Evolutionary conservation across 2,888 invertebrate genomes (phyloP), one percentile per base, ranked within the genome.

Genomic region (Mythimna vitellina): DNA sequence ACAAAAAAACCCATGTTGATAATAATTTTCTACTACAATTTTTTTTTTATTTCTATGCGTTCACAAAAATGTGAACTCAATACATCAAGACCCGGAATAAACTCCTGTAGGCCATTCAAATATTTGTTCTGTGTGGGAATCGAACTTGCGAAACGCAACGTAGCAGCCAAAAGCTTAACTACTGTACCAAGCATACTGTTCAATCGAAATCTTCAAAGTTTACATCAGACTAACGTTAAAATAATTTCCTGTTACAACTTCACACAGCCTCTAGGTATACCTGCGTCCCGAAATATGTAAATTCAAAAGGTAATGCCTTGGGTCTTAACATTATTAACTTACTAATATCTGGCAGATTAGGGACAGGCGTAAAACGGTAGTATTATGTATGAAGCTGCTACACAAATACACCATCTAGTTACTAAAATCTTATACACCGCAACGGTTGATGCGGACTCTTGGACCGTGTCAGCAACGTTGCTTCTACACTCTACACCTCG

Each of bases 341-440:
- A 82, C 35, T 82, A 64, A 80, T 73, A 73, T 54, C 49, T 38
- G n/a, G 66, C 22, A 73, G 69, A 70, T 80, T 80, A 76, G 68
- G 63, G 57, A 35, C 57, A 54, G 54, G 54, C 67, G 56, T 66
- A 35, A 75, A 76, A 76, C 80, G 73, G 81, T 80, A 83, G 80
- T 73, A 66, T 79, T 65, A 74, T 60, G 42, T 69, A 76, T 60
- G 22, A 57, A 67, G 3, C 38, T 61, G 70, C 92, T 91, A 91
- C 14, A 60, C 87, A 80, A 85, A 87, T 86, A 83, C 76, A 80
- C 83, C 86, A 90, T 92, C 89, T 90, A 89, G 92, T 92, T 90
- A 93, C 92, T 92, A 92, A 93, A 92, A 93, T 92, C 88, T 92
- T 88, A 88, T 85, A 83, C 80, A 86, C 87, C 83, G 86, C 90